phyloP scores from a whole-genome alignment of 2,888 invertebrate species.

The Pristionchus japonicus region DNA sequence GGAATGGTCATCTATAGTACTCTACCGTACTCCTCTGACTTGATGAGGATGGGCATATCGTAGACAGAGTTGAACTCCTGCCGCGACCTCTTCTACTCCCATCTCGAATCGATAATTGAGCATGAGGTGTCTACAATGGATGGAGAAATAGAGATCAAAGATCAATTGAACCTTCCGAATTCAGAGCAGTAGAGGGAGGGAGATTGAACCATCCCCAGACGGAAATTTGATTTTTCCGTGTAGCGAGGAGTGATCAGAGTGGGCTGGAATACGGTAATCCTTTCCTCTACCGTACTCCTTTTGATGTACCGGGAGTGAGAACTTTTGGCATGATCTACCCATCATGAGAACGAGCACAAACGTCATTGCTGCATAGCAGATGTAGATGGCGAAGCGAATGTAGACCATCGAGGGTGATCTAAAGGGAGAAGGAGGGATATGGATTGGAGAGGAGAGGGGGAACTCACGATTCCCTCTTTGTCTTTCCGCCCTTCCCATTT shows the following conservation, averaged over 20 bases:
- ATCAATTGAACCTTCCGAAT: not conserved
- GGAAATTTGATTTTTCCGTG: not conserved
- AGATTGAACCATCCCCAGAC: not conserved
- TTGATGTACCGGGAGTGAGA: not conserved
- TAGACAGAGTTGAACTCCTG: constrained; percentile 16
- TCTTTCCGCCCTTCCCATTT: not conserved
- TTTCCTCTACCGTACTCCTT: not conserved
- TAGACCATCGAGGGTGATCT: not conserved
- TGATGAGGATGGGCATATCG: constrained; percentile 40
- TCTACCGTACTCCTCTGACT: not conserved
- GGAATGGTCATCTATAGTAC: not conserved
- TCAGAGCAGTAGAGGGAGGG: not conserved
- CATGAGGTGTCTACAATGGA: not conserved
- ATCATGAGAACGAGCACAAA: not conserved
- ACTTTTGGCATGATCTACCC: constrained; percentile 14
- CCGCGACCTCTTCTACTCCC: not conserved
- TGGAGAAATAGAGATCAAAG: not conserved
- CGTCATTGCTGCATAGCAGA: not conserved
- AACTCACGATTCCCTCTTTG: not conserved
- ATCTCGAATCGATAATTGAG: constrained; percentile 22
- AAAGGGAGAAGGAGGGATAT: not conserved
- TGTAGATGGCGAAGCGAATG: not conserved
- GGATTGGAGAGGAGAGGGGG: not conserved
- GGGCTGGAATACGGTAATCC: not conserved
- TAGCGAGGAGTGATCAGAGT: not conserved